Evolutionary conservation across 2,797 vertebrate genomes (phyloP).

Genomic region (Gobio occitaniae): DNA sequence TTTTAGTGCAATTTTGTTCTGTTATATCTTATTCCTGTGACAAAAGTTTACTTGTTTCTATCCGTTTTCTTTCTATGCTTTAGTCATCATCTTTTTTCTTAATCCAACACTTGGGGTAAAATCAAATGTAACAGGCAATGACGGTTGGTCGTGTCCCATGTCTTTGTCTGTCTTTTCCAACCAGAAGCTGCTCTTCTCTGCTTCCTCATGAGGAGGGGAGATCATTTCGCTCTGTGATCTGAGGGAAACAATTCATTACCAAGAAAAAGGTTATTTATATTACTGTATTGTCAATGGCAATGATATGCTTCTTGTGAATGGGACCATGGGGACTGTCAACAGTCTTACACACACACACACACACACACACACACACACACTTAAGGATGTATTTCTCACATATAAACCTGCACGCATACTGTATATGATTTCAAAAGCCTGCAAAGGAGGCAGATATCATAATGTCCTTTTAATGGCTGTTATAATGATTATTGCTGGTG

Average conservation of each 20-base stretch:
- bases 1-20: conserved; percentile 37
- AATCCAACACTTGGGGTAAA: conserved; percentile 34
- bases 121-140: conserved; percentile 48
- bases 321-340: conserved; percentile 58
- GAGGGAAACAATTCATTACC: conserved; percentile 50
- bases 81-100: background rate
- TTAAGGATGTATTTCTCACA: conserved; percentile 41
- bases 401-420: conserved; percentile 50
- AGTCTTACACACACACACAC: conserved; percentile 28
- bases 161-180: conserved; percentile 61
- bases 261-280: conserved; percentile 51
- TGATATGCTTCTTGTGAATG: conserved; percentile 57
- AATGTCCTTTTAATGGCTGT: conserved; percentile 77
- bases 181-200: conserved; percentile 60
- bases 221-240: conserved; percentile 31
- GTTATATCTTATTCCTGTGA: conserved; percentile 8
- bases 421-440: conserved; percentile 66
- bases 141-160: conserved; percentile 17
- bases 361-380: conserved; percentile 36
- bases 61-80: background rate
- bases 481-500: conserved; percentile 77
- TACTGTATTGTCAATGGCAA: conserved; percentile 47
- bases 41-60: background rate
- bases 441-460: conserved; percentile 69
- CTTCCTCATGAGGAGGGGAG: conserved; percentile 43